Conservation (phyloP, 35 echinoderm and acorn worm genomes). For the Nesometra sesokonis region DNA sequence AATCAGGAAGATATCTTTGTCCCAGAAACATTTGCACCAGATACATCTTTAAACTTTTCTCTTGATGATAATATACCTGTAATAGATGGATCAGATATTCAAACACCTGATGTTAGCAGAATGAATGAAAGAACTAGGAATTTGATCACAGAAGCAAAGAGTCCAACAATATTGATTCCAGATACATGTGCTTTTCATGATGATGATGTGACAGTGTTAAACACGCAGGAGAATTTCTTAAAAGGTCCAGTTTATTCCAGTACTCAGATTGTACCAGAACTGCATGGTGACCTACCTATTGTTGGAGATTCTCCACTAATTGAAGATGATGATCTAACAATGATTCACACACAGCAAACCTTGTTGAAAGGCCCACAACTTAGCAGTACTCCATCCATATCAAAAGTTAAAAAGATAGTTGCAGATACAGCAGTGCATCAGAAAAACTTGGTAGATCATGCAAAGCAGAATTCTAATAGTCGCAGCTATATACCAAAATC, state of each 20-base stretch:
- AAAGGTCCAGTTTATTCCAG: not conserved
- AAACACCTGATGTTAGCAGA: not conserved
- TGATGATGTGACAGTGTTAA: not conserved
- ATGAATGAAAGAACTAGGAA: not conserved
- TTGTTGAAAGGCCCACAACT: not conserved
- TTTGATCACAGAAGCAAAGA: not conserved
- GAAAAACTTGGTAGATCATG: not conserved
- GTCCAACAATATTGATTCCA: not conserved
- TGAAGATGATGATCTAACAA: not conserved
- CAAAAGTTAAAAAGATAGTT: not conserved
- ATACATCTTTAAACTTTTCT: not conserved
- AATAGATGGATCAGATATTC: not conserved
- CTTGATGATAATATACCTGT: not conserved
- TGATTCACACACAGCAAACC: not conserved
- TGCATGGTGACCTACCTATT: not conserved
- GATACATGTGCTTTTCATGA: not conserved
- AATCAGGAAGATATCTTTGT: not conserved
- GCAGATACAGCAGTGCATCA: not conserved
- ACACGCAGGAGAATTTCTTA: not conserved
- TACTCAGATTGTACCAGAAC: not conserved
- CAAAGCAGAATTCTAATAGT: not conserved
- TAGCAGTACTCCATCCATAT: not conserved
- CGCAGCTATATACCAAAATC: not conserved
- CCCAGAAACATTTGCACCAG: not conserved
- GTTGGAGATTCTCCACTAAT: not conserved